Base-by-base conservation (phyloP, 2,888 invertebrate species). In the Sinohyriopsis cumingii region DNA sequence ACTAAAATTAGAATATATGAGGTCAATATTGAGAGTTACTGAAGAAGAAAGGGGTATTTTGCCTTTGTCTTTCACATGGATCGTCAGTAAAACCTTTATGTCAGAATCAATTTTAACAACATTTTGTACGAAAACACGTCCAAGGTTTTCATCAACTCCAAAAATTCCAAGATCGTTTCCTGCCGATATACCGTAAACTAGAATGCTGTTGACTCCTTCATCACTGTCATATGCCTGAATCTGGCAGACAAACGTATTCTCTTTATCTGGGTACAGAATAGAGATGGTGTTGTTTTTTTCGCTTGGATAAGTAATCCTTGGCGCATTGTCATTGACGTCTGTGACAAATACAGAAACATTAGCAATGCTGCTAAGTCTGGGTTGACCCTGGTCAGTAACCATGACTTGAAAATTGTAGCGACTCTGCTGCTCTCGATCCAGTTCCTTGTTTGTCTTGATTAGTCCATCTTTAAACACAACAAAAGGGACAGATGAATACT, bases 251-350 rank as follows among this genome's bases (percentile, higher is more conserved):
- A 78, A 64, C 6, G 74, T 71, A 0, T 82, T 82, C 0, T 77
- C 76, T 18, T 76, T 70, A 0, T 69, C 73, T 63, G 80, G 79
- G 25, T 77, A 79, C 2, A 83, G 76, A 3, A 86, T 75, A 24
- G 79, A 65, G 25, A 85, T 81, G 12, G 85, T 82, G 63, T 80
- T 81, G 68, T 86, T 85, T 19, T 65, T 72, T 28, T 67, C 63
- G 55, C 71, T 78, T 7, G 88, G 88, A 69, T 85, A 85, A 4
- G 73, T 71, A 54, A 88, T 74, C n/a, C 64, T 66, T 15, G 88
- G 88, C 4, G 79, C 65, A 71, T 88, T 84, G 70, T 88, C 88
- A 78, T 88, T 88, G 18, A 74, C 75, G 70, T 88, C 88, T 1
- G 70, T 71, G 9, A 88, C 82, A 65, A 63, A 59, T n/a, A 82